Conservation (phyloP, 2,113 vertebrate genomes). For the Corythornis cristatus region DNA sequence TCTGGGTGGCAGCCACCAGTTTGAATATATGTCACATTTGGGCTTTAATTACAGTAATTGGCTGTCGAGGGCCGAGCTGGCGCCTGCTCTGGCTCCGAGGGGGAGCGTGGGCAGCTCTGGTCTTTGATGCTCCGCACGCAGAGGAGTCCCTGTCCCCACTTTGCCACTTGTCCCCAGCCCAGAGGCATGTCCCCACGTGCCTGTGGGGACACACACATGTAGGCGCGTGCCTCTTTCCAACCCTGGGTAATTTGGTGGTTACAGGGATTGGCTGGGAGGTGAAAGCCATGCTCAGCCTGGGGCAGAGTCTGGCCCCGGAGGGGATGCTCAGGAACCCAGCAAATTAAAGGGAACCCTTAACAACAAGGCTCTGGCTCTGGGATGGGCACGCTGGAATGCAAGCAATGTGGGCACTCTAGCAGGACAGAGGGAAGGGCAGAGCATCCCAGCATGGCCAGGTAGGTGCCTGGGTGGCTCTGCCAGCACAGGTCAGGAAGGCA, state of each 20-base stretch:
- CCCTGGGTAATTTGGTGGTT: background rate
- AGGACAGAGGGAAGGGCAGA: background rate
- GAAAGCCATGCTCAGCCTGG: background rate
- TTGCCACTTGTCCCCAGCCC: background rate
- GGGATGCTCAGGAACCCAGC: background rate
- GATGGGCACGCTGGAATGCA: background rate
- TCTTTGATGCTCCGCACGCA: fast-evolving
- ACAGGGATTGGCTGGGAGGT: background rate
- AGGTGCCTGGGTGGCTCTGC: background rate
- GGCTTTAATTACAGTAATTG: constrained; percentile 25
- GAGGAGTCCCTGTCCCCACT: background rate
- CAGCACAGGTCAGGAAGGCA: fast-evolving
- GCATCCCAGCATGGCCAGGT: fast-evolving
- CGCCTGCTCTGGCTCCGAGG: background rate
- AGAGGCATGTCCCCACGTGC: background rate
- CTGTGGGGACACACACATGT: fast-evolving
- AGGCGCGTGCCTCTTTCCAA: background rate
- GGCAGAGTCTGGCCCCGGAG: background rate
- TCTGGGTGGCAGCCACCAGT: background rate
- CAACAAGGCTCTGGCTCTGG: fast-evolving
- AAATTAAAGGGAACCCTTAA: constrained; percentile 49
- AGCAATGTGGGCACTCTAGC: background rate
- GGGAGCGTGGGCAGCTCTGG: background rate
- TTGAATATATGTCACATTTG: background rate
- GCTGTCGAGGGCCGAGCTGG: background rate